A percentile compares a stretch with the other conserved stretches of the same genome.
These are phyloP conservation scores for Sphyrna mokarran DNA, from an alignment of 2,113 vertebrate species.

Conservation along the genomic window DNA sequence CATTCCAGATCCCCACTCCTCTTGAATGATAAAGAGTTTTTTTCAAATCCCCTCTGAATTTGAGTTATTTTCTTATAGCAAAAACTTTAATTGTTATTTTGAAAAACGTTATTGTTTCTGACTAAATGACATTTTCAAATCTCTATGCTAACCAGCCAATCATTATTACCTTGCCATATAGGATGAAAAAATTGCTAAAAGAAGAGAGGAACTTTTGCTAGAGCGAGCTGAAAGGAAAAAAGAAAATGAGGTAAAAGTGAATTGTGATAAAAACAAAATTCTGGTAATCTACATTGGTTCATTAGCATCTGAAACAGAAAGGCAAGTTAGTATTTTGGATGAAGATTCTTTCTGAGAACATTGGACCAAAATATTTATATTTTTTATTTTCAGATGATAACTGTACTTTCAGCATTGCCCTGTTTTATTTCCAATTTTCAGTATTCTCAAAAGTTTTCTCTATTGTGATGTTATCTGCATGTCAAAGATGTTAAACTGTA, in stretches of 20 bases:
- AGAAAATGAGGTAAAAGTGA: slow-evolving; percentile 51
- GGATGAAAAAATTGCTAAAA: slow-evolving; percentile 65
- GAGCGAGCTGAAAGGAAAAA: slow-evolving; percentile 49
- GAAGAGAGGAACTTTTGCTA: slow-evolving; percentile 73
- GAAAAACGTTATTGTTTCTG: neutral
- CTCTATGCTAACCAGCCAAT: neutral
- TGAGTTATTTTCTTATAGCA: neutral
- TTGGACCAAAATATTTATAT: neutral
- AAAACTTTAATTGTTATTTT: neutral
- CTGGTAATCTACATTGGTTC: neutral
- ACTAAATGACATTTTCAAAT: neutral
- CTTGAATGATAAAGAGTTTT: too few relatives aligned
- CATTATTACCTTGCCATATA: slow-evolving; percentile 44
- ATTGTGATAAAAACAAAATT: neutral
- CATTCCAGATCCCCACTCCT: too few relatives aligned
- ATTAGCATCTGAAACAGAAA: neutral
- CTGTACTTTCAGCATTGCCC: neutral
- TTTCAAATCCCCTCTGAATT: neutral
- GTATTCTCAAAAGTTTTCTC: neutral
- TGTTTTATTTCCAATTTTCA: neutral
- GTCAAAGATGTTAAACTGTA: neutral
- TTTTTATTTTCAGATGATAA: neutral
- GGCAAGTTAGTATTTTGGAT: neutral
- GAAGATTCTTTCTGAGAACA: neutral
- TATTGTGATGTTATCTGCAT: neutral